Evolutionary conservation across 2,113 vertebrate species (phyloP).

Genomic region (Blennius ocellaris): DNA sequence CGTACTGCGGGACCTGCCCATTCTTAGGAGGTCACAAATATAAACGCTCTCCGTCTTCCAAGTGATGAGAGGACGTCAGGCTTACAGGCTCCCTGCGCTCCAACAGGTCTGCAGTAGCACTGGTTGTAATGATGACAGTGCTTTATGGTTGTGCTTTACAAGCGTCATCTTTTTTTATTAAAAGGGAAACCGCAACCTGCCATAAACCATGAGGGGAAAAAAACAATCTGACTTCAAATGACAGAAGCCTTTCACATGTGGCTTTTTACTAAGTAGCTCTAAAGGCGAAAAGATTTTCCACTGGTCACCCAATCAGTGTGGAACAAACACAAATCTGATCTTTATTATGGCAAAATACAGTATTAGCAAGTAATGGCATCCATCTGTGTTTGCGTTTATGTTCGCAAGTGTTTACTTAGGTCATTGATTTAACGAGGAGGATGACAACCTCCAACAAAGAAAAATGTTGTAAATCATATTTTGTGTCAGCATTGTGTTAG

Average conservation of each 20-base stretch:
- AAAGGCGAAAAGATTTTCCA: slow-evolving; percentile 23
- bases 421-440: slow-evolving; percentile 28
- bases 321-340: slow-evolving; percentile 13
- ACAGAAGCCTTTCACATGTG: slow-evolving; percentile 14
- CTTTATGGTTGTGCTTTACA: slow-evolving; percentile 11
- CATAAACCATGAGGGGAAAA: neutral
- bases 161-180: slow-evolving; percentile 11
- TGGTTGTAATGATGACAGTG: slow-evolving; percentile 30
- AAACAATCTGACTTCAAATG: slow-evolving; percentile 12
- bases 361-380: neutral
- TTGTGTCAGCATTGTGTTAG: slow-evolving; percentile 5
- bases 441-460: slow-evolving; percentile 3
- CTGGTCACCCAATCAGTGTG: neutral
- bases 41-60: neutral
- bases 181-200: slow-evolving; percentile 30
- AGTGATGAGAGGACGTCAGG: neutral
- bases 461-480: slow-evolving; percentile 22
- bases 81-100: neutral
- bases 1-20: neutral
- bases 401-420: slow-evolving; percentile 10
- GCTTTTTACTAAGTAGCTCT: slow-evolving; percentile 15
- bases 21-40: slow-evolving; percentile 4
- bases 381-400: slow-evolving; percentile 2
- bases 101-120: slow-evolving; percentile 19
- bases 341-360: slow-evolving; percentile 19